Evolutionary conservation across 2,888 invertebrate genomes (phyloP).

Genomic region (Xestia xanthographa): DNA sequence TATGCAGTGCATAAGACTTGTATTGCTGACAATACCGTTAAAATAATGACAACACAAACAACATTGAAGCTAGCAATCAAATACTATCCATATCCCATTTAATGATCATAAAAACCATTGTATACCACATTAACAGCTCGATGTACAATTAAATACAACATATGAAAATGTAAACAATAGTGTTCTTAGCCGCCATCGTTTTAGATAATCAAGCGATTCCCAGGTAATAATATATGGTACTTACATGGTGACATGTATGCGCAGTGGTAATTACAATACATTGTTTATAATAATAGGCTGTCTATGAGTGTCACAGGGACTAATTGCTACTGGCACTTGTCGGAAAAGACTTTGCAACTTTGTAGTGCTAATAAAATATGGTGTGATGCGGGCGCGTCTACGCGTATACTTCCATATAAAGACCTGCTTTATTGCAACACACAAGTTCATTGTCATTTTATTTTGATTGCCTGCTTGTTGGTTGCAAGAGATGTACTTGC

Average conservation of each 20-base stretch:
- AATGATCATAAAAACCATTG: constrained; percentile 42
- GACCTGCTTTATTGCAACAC: neutral
- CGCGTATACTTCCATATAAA: neutral
- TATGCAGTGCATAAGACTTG: neutral
- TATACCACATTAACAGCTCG: constrained; percentile 20
- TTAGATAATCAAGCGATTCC: constrained; percentile 46
- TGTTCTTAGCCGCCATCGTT: constrained; percentile 23
- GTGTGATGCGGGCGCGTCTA: constrained; percentile 11
- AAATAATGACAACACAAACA: constrained; percentile 14
- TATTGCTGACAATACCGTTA: neutral
- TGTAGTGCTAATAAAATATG: constrained; percentile 22
- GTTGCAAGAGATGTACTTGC: neutral
- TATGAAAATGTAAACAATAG: constrained; percentile 41
- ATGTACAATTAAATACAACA: constrained; percentile 35
- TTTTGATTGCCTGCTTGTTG: neutral
- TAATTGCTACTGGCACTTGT: constrained; percentile 35
- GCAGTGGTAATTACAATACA: constrained; percentile 54
- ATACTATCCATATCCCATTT: constrained; percentile 15
- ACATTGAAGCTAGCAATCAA: constrained; percentile 38
- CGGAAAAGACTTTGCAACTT: constrained; percentile 29
- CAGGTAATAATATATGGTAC: constrained; percentile 32
- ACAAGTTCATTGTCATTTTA: neutral
- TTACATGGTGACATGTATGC: constrained; percentile 17
- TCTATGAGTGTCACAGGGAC: constrained; percentile 18
- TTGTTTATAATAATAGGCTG: constrained; percentile 47